Evolutionary conservation across 1,140 invertebrate genomes (phyloP), one percentile per base, ranked within the genome.

Genomic region (Bombus affinis): DNA sequence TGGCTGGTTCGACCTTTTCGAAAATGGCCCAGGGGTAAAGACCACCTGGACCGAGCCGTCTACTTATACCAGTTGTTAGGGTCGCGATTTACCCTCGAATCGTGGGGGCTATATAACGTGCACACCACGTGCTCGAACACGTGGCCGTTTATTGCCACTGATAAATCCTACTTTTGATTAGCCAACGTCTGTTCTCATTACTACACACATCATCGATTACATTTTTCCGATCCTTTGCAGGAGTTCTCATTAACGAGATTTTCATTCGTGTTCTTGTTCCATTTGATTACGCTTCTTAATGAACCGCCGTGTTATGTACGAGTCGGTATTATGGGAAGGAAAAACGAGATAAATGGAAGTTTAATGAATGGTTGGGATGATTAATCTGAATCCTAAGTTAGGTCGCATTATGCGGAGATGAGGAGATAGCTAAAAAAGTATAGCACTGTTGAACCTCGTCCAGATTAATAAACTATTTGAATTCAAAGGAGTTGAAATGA

Each of bases 101-200:
- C 10, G 22, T 12, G 68, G 75, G 75, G 8, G 1, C 32, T 47
- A 37, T n/a, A 9, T 15, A 71, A 71, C 35, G 35, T 47, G 37
- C 22, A 25, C 32, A 81, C 88, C 92, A 92, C 91, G 91, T 92
- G 92, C 73, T 44, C 22, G 68, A 82, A 85, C 92, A 92, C 92
- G 92, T 92, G 92, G 85, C 78, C 25, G 70, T 42, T 80, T 71
- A 85, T 87, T 42, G 18, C 42, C 9, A 72, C 28, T 28, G 28
- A 44, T 25, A 86, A 83, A 79, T 47, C 47, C 59, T 32, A 65
- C 42, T 53, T 59, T 73, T 70, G 68, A 85, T 85, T n/a, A 59
- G n/a, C n/a, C 39, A 78, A 59, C 35, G 68, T 65, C 39, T 44
- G 42, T 25, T 68, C 42, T 39, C 28, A 13, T 72, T 57, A 32